A percentile compares a stretch with the other conserved stretches of the same genome.
phyloP scores from a whole-genome alignment of 2,113 vertebrate species.

The Chrysemys picta region DNA sequence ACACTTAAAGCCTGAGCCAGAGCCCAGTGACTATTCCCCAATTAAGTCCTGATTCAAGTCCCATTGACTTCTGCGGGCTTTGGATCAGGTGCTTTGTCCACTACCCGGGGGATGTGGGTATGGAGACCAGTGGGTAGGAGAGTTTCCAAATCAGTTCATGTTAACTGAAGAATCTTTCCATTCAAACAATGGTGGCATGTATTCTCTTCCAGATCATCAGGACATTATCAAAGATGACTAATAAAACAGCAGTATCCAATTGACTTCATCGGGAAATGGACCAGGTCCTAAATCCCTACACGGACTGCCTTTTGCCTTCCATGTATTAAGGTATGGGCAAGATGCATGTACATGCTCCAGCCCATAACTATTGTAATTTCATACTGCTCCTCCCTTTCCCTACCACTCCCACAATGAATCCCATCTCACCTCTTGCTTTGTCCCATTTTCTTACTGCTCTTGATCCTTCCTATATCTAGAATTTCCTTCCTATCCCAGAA shows the following conservation, averaged over 20 bases:
- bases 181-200: background rate
- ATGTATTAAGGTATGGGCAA: background rate
- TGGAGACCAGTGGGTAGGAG: background rate
- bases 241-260: background rate
- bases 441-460: background rate
- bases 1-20: background rate
- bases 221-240: background rate
- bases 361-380: background rate
- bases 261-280: background rate
- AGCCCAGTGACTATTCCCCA: background rate
- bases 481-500: background rate
- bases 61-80: background rate
- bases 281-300: background rate
- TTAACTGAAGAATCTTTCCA: background rate
- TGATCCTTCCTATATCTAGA: background rate
- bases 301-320: background rate
- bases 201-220: background rate
- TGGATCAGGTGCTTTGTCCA: background rate
- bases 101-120: background rate
- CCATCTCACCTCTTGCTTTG: background rate
- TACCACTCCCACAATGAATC: background rate
- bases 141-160: background rate
- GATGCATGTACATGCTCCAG: background rate
- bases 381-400: background rate
- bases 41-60: background rate